phyloP scores from a whole-genome alignment of 2,797 vertebrate species.

The Pipistrellus pygmaeus region DNA sequence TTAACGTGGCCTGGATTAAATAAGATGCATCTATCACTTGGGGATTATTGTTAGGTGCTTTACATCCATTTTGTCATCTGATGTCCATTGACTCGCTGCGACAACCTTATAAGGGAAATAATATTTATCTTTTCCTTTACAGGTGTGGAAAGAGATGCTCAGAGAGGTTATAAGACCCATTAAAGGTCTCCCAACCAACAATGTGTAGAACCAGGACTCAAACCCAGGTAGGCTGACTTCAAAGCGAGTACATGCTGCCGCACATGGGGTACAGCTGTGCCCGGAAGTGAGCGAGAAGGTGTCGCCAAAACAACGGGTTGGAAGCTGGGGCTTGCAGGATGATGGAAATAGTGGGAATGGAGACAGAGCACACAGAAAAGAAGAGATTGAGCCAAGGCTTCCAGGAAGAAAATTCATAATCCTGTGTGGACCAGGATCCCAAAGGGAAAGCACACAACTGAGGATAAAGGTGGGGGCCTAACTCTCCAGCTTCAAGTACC shows the following conservation, averaged over 20 bases:
- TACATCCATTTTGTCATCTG: neutral
- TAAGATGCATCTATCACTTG: neutral
- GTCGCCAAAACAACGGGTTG: rapidly evolving
- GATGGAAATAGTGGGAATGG: neutral
- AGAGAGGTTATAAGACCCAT: neutral
- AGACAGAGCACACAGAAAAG: neutral
- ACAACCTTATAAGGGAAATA: neutral
- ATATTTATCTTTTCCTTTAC: neutral
- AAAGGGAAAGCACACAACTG: neutral
- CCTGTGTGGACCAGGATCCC: neutral
- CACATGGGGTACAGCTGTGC: neutral
- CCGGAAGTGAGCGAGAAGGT: neutral
- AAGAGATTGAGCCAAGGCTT: neutral
- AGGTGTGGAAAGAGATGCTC: neutral
- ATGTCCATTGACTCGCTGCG: neutral
- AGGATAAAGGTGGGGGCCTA: neutral
- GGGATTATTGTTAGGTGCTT: neutral
- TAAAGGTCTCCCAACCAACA: neutral
- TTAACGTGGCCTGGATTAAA: neutral
- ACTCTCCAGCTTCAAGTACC: neutral
- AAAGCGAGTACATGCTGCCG: neutral
- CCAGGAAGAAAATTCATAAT: neutral
- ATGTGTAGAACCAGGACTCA: neutral
- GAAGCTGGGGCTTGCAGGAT: neutral
- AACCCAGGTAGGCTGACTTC: neutral